Evolutionary conservation across 2,113 vertebrate genomes (phyloP).

Genomic region (Dromaius novaehollandiae): DNA sequence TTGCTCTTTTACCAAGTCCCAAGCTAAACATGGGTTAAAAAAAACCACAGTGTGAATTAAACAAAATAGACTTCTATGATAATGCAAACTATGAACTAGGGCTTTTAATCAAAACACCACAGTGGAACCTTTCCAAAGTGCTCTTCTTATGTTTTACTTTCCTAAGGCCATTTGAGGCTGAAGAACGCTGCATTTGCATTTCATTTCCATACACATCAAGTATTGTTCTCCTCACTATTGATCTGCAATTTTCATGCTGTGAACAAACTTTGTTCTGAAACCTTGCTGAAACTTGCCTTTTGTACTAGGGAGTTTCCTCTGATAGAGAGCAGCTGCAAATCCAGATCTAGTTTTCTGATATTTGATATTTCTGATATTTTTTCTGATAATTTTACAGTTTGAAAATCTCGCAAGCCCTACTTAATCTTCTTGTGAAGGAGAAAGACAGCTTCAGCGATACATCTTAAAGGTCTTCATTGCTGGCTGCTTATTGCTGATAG

Average conservation of each 20-base stretch:
- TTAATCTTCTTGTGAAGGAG: not conserved
- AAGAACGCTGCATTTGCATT: slow-evolving; percentile 18
- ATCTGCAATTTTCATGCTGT: not conserved
- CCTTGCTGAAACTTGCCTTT: not conserved
- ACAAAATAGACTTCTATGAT: not conserved
- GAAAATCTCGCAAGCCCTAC: not conserved
- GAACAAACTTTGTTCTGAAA: slow-evolving; percentile 1
- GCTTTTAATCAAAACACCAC: not conserved
- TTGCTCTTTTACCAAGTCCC: not conserved
- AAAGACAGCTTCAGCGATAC: not conserved
- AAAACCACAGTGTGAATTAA: not conserved
- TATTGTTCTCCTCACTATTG: not conserved
- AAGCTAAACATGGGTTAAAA: not conserved
- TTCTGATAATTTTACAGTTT: not conserved
- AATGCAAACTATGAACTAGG: not conserved
- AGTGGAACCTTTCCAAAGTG: not conserved
- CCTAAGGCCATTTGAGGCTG: not conserved
- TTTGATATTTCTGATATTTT: too few species aligned
- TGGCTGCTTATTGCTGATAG: not conserved
- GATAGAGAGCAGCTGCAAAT: not conserved
- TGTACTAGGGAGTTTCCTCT: not conserved
- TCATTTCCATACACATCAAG: not conserved
- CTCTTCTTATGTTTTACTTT: not conserved
- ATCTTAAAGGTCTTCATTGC: not conserved
- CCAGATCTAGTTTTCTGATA: not conserved